Conservation (phyloP, 2,113 vertebrate species). For the Phrynosoma blainvillii region DNA sequence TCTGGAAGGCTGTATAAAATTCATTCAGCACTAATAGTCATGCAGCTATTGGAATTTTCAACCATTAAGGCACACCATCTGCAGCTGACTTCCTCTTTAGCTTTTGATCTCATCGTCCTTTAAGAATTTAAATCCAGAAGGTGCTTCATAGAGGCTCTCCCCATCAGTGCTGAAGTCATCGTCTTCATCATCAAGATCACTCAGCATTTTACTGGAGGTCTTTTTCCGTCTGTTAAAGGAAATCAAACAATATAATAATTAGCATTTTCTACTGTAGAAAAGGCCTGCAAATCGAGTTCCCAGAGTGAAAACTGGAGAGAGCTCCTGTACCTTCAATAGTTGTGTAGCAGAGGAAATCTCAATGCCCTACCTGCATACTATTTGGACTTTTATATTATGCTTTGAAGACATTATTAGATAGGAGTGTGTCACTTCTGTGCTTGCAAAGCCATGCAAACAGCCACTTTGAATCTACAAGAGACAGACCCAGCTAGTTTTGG, state of each 20-base stretch:
- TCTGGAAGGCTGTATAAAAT: neutral
- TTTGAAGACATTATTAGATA: neutral
- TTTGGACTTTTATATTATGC: neutral
- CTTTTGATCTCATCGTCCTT: slow-evolving; percentile 74
- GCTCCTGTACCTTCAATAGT: too few species aligned
- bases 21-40: neutral
- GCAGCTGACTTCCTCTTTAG: slow-evolving; percentile 57
- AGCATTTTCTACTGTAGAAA: neutral
- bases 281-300: too few species aligned
- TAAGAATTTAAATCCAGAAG: slow-evolving; percentile 81
- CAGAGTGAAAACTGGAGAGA: too few species aligned
- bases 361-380: neutral
- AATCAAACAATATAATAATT: neutral
- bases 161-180: slow-evolving; percentile 89
- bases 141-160: slow-evolving; percentile 88
- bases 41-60: slow-evolving; percentile 18
- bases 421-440: neutral
- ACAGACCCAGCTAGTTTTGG: neutral
- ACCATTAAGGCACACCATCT: neutral
- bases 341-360: too few species aligned
- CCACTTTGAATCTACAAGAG: neutral
- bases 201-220: slow-evolving; percentile 82
- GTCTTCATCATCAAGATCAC: slow-evolving; percentile 77
- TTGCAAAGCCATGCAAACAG: neutral
- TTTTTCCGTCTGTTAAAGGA: slow-evolving; percentile 86